Evolutionary conservation across 2,113 vertebrate species (phyloP).

Genomic region (Antechinus stuartii): DNA sequence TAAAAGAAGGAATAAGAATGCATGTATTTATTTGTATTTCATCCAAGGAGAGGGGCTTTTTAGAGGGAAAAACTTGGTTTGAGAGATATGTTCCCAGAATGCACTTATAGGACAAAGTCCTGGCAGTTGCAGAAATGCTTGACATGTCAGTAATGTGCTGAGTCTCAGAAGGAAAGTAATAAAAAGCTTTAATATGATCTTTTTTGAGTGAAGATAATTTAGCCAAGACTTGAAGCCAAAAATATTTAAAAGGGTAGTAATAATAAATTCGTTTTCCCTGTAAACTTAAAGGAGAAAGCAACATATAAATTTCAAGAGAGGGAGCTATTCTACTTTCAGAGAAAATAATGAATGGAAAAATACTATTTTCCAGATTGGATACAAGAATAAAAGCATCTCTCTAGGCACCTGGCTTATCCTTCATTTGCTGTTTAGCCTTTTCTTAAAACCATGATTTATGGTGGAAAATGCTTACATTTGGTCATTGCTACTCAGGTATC

Average conservation of each 20-base stretch:
- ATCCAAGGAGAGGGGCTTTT: conserved; percentile 7
- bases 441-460: conserved; percentile 55
- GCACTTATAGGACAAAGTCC: conserved; percentile 39
- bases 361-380: conserved; percentile 37
- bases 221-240: conserved; percentile 53
- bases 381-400: conserved; percentile 19
- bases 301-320: conserved; percentile 41
- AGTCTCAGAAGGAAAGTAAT: conserved; percentile 56
- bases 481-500: conserved; percentile 51
- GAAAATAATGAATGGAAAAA: conserved; percentile 60
- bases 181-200: conserved; percentile 55
- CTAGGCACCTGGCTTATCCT: conserved; percentile 38
- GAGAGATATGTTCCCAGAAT: conserved; percentile 33
- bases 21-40: conserved; percentile 4
- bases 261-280: conserved; percentile 59
- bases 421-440: conserved; percentile 45
- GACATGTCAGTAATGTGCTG: conserved; percentile 34
- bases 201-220: conserved; percentile 41
- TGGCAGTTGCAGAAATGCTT: conserved; percentile 43
- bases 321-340: conserved; percentile 37
- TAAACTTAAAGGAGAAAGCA: conserved; percentile 42
- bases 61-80: background rate
- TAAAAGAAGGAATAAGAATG: conserved; percentile 1
- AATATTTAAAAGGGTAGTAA: conserved; percentile 52
- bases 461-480: conserved; percentile 61